Evolutionary conservation across 2,113 vertebrate species (phyloP).

Genomic region (Pollachius pollachius): DNA sequence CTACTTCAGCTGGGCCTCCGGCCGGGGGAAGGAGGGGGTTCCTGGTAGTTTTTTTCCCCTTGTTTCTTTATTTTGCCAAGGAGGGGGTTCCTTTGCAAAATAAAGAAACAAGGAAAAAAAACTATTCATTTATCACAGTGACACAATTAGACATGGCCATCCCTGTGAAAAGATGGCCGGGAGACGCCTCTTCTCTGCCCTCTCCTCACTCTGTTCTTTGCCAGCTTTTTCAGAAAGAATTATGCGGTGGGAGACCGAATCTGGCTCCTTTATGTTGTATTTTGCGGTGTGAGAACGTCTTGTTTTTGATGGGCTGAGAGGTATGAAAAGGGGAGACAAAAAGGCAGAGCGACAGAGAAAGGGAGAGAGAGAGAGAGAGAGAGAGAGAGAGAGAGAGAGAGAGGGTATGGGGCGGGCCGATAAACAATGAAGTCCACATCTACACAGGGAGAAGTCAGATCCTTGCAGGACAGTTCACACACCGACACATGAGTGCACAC

Average conservation of each 20-base stretch:
- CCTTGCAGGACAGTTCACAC: constrained; percentile 35
- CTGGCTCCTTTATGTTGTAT: constrained; percentile 27
- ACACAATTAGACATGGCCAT: constrained; percentile 74
- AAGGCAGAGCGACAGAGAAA: constrained; percentile 43
- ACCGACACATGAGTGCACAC: constrained; percentile 18
- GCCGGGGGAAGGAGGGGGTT: constrained; percentile 50
- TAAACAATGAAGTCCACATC: not conserved
- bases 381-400: not conserved
- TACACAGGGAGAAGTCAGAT: constrained; percentile 55
- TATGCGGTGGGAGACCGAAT: constrained; percentile 39
- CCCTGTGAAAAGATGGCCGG: not conserved
- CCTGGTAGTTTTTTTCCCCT: constrained; percentile 33
- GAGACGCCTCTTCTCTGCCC: constrained; percentile 44
- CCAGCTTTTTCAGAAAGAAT: constrained; percentile 56
- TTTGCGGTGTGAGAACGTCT: constrained; percentile 59
- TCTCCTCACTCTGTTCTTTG: constrained; percentile 38
- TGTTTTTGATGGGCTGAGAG: constrained; percentile 52
- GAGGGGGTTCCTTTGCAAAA: too few species aligned
- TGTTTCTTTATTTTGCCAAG: too few species aligned
- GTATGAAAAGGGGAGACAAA: constrained; percentile 48
- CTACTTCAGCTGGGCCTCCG: constrained; percentile 51
- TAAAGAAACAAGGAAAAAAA: constrained; percentile 50
- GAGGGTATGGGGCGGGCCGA: not conserved
- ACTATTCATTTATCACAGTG: constrained; percentile 68
- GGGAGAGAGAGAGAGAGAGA: constrained; percentile 39